These are phyloP conservation scores for Drosophila orosa DNA, from an alignment of 1,140 invertebrate genomes.

Conservation along the genomic window DNA sequence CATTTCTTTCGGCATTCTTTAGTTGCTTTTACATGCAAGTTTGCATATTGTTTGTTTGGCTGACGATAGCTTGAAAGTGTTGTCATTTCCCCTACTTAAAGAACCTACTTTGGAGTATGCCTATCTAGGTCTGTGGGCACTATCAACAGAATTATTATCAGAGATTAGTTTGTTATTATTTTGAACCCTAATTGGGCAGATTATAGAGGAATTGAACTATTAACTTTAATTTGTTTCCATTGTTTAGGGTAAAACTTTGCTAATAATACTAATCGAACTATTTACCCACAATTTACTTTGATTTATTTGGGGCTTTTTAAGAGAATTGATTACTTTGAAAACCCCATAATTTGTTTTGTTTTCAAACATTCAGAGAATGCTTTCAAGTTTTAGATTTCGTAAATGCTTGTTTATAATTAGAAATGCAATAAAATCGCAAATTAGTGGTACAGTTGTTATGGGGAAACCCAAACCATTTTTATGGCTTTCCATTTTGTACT, in stretches of 20 bases:
- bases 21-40: neutral
- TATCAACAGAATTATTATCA: slow-evolving; percentile 19
- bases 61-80: neutral
- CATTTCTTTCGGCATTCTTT: neutral
- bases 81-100: neutral
- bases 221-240: neutral
- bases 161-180: slow-evolving; percentile 23
- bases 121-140: neutral
- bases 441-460: slow-evolving; percentile 6
- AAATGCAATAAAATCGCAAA: slow-evolving; percentile 10
- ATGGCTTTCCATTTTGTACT: slow-evolving; percentile 14
- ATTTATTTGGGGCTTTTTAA: slow-evolving; percentile 3
- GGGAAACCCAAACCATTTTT: slow-evolving; percentile 16
- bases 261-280: slow-evolving; percentile 5
- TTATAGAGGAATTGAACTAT: slow-evolving; percentile 2
- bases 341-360: slow-evolving; percentile 3
- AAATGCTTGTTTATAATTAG: slow-evolving; percentile 2
- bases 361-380: slow-evolving; percentile 2
- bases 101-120: neutral
- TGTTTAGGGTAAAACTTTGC: neutral
- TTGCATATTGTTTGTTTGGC: slow-evolving; percentile 6
- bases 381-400: neutral
- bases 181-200: slow-evolving; percentile 6
- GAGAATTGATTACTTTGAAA: slow-evolving; percentile 10
- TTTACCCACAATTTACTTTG: neutral